Conservation (phyloP, 2,888 invertebrate species). For the Polylopha cassiicola region DNA sequence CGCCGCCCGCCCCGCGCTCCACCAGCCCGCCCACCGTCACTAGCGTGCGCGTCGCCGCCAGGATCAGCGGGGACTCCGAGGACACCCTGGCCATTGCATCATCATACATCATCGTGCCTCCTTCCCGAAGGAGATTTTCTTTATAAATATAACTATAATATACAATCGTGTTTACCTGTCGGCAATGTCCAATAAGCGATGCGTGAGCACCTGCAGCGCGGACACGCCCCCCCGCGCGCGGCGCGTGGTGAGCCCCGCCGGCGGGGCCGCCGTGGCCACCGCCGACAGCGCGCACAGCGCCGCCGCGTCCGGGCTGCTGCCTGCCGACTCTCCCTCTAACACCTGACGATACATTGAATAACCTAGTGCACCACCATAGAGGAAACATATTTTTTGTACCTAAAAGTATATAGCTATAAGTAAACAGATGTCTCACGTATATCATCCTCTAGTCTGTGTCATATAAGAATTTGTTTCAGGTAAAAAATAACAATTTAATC, state of each 20-base stretch:
- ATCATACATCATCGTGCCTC: too few relatives aligned
- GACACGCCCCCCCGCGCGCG: slow-evolving; percentile 21
- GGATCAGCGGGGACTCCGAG: slow-evolving; percentile 48
- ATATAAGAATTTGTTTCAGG: too few relatives aligned
- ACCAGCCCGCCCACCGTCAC: slow-evolving; percentile 50
- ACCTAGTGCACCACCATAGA: too few relatives aligned
- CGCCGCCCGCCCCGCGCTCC: slow-evolving; percentile 38
- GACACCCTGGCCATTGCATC: slow-evolving; percentile 40
- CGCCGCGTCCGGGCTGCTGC: slow-evolving; percentile 37
- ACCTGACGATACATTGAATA: too few relatives aligned
- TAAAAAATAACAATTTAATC: too few relatives aligned
- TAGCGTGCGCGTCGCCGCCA: too few relatives aligned
- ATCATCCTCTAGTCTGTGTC: too few relatives aligned
- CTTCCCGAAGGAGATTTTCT: too few relatives aligned
- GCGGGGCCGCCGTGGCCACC: slow-evolving; percentile 40
- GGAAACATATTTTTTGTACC: too few relatives aligned
- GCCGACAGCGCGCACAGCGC: slow-evolving; percentile 50
- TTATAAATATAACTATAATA: too few relatives aligned
- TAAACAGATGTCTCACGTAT: too few relatives aligned
- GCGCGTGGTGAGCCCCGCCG: slow-evolving; percentile 29
- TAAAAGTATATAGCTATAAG: too few relatives aligned
- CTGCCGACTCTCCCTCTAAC: slow-evolving; percentile 17
- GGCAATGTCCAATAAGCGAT: slow-evolving; percentile 46
- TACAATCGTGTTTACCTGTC: slow-evolving; percentile 45
- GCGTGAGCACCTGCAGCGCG: slow-evolving; percentile 39